Percentiles rank a stretch among this genome's conserved stretches.
These are phyloP conservation scores for Rhingia rostrata DNA, from an alignment of 2,888 invertebrate species.

Conservation along the genomic window DNA sequence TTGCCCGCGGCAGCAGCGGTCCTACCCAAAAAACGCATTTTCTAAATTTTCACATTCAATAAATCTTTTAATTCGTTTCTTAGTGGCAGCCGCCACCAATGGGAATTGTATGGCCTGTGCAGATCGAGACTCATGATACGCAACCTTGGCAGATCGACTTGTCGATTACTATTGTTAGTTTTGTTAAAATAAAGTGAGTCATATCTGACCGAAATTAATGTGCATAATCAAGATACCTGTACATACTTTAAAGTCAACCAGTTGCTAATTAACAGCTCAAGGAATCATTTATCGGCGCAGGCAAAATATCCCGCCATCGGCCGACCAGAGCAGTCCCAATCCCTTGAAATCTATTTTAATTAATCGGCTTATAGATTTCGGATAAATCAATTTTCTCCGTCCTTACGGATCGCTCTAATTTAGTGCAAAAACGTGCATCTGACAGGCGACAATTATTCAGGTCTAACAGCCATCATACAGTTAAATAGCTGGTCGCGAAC, in stretches of 20 bases:
- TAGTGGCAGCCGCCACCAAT: conserved; percentile 5
- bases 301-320: conserved; percentile 3
- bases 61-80: conserved; percentile 42
- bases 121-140: conserved; percentile 38
- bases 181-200: conserved; percentile 38
- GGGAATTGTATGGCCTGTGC: conserved; percentile 8
- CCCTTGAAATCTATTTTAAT: conserved; percentile 59
- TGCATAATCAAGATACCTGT: conserved; percentile 19
- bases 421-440: conserved; percentile 50
- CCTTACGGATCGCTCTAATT: conserved; percentile 32
- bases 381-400: conserved; percentile 61
- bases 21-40: conserved; percentile 64
- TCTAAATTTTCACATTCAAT: conserved; percentile 57
- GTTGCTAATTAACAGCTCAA: conserved; percentile 62
- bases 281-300: conserved; percentile 27
- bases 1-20: conserved; percentile 21
- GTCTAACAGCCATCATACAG: conserved; percentile 49
- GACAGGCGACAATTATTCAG: conserved; percentile 67
- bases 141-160: conserved; percentile 61
- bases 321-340: conserved; percentile 19
- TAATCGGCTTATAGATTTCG: conserved; percentile 64
- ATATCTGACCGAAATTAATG: conserved; percentile 8
- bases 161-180: conserved; percentile 61
- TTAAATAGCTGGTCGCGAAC: conserved; percentile 23
- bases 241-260: conserved; percentile 11